phyloP scores from a whole-genome alignment of 2,888 invertebrate species.

The Mesorhabditis spiculigera region DNA sequence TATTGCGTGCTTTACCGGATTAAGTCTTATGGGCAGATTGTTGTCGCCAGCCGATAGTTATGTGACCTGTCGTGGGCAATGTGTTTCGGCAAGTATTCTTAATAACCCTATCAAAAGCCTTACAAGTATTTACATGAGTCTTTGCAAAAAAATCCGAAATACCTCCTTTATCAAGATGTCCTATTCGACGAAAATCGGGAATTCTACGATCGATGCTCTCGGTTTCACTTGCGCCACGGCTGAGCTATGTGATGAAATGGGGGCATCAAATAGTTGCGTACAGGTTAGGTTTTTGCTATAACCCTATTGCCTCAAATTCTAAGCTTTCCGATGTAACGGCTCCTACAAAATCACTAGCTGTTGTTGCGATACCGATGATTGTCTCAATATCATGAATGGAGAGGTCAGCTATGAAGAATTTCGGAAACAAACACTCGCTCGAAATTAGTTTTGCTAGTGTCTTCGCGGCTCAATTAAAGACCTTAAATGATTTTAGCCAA shows the following conservation, averaged over 20 bases:
- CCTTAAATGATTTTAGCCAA: too few relatives aligned
- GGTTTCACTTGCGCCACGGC: background rate
- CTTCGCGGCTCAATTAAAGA: too few relatives aligned
- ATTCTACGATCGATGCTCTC: background rate
- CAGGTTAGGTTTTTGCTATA: background rate
- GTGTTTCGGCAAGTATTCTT: background rate
- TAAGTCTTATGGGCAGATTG: background rate
- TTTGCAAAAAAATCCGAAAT: too few relatives aligned
- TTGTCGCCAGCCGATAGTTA: background rate
- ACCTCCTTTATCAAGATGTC: background rate
- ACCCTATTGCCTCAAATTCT: background rate
- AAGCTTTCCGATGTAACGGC: background rate
- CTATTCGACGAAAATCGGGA: background rate
- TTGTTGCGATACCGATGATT: background rate
- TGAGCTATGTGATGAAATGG: background rate
- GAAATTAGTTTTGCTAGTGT: too few relatives aligned
- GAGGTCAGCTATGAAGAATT: background rate
- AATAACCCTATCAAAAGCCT: too few relatives aligned
- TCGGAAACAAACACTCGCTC: too few relatives aligned
- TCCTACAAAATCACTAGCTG: slow-evolving; percentile 2
- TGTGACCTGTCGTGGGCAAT: background rate
- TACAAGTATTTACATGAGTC: too few relatives aligned
- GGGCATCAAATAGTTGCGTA: background rate
- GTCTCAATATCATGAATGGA: background rate
- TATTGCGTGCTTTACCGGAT: background rate